Evolutionary conservation across 2,113 vertebrate genomes (phyloP).

Genomic region (Sinocyclocheilus anshuiensis): DNA sequence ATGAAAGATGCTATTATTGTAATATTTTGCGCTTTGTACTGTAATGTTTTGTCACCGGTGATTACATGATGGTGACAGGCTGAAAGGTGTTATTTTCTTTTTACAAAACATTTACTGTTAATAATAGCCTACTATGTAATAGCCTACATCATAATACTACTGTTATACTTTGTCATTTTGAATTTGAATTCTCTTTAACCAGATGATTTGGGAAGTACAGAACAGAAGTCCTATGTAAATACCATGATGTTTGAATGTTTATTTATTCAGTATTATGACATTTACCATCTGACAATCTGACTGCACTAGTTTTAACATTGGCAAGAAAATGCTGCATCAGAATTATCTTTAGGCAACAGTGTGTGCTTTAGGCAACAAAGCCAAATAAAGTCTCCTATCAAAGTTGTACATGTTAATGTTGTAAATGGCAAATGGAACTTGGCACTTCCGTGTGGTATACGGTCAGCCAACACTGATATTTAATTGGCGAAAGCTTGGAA

Average conservation of each 20-base stretch:
- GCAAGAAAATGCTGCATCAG: neutral
- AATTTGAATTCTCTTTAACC: no score
- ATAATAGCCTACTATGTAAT: no score
- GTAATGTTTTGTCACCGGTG: no score
- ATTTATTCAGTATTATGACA: neutral
- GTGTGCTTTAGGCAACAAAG: neutral
- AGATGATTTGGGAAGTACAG: neutral
- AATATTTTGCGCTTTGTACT: no score
- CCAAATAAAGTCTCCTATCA: neutral
- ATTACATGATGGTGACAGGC: no score
- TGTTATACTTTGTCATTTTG: no score
- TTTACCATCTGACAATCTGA: neutral
- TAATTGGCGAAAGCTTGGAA: slow-evolving; percentile 45
- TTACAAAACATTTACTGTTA: no score
- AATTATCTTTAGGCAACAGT: neutral
- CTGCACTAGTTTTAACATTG: neutral
- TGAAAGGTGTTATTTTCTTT: no score
- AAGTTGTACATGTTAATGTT: slow-evolving; percentile 31
- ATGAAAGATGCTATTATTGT: no score
- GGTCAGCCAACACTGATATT: slow-evolving; percentile 34
- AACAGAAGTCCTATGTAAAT: neutral
- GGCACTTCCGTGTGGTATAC: neutral
- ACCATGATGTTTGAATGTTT: neutral
- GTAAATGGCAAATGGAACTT: neutral
- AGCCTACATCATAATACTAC: no score